These are phyloP conservation scores for Venturia canescens DNA, from an alignment of 1,140 invertebrate species.

Conservation along the genomic window DNA sequence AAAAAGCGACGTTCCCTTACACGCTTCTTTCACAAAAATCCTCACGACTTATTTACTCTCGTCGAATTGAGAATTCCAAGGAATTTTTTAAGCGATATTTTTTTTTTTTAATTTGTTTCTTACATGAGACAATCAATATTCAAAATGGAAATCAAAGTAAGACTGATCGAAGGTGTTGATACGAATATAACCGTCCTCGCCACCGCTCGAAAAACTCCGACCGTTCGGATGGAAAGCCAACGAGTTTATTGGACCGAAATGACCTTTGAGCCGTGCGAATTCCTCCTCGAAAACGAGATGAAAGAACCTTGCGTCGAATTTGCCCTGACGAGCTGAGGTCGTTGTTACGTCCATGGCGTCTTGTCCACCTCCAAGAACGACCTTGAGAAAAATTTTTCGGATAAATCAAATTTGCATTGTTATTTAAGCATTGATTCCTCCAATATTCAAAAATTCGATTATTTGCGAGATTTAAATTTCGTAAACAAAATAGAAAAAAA, in stretches of 20 bases:
- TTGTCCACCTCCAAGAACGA: conserved; percentile 97
- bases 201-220: conserved; percentile 96
- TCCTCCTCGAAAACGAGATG: conserved; percentile 99
- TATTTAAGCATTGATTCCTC: neutral
- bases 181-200: conserved; percentile 98
- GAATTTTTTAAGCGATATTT: neutral
- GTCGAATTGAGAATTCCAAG: too few species aligned
- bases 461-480: too few species aligned
- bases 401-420: neutral
- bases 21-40: neutral
- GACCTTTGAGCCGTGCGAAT: conserved; percentile 98
- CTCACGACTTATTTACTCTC: too few species aligned
- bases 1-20: neutral
- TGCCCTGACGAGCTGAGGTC: conserved; percentile 95
- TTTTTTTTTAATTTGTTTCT: conserved; percentile 12
- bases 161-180: conserved; percentile 97
- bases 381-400: conserved; percentile 70
- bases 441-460: too few species aligned
- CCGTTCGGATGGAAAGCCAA: conserved; percentile 99
- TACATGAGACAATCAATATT: conserved; percentile 81
- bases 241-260: conserved; percentile 99
- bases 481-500: too few species aligned
- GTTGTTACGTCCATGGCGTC: conserved; percentile 99
- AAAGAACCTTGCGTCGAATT: conserved; percentile 99
- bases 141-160: conserved; percentile 98